Percentiles rank a stretch among this genome's conserved stretches.
Evolutionary conservation across 2,113 vertebrate species (phyloP).

Genomic region (Larimichthys polyactis): DNA sequence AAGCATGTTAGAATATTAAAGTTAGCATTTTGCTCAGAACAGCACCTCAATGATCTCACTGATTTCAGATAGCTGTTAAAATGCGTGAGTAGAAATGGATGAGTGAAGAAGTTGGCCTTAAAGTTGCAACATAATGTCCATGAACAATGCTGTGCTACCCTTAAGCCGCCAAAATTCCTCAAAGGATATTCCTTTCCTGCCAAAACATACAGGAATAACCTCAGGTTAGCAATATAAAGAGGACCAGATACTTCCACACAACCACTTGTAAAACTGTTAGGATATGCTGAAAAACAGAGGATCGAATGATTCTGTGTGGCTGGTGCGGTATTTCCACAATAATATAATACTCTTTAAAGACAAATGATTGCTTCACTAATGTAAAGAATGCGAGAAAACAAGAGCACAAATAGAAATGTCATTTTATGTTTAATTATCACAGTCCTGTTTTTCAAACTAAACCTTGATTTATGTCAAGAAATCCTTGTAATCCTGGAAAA

Average conservation of each 20-base stretch:
- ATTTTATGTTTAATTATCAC: background rate
- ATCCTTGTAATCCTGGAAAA: background rate
- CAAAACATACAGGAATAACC: background rate
- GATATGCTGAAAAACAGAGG: background rate
- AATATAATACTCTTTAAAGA: background rate
- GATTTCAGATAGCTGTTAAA: background rate
- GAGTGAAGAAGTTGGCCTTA: background rate
- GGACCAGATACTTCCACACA: background rate
- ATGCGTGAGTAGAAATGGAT: background rate
- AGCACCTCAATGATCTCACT: background rate
- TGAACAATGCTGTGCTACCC: background rate
- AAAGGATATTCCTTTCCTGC: too few species aligned
- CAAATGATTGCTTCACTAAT: background rate
- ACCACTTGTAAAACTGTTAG: background rate
- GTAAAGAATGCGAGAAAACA: background rate
- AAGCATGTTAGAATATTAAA: too few species aligned
- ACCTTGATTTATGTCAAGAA: background rate
- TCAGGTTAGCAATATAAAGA: background rate
- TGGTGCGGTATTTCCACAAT: background rate
- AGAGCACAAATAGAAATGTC: background rate
- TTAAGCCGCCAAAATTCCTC: background rate
- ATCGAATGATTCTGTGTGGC: background rate
- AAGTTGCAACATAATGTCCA: background rate
- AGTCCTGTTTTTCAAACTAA: background rate
- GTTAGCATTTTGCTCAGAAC: too few species aligned